phyloP scores from a whole-genome alignment of 2,797 vertebrate species.

The Garrulus glandarius region DNA sequence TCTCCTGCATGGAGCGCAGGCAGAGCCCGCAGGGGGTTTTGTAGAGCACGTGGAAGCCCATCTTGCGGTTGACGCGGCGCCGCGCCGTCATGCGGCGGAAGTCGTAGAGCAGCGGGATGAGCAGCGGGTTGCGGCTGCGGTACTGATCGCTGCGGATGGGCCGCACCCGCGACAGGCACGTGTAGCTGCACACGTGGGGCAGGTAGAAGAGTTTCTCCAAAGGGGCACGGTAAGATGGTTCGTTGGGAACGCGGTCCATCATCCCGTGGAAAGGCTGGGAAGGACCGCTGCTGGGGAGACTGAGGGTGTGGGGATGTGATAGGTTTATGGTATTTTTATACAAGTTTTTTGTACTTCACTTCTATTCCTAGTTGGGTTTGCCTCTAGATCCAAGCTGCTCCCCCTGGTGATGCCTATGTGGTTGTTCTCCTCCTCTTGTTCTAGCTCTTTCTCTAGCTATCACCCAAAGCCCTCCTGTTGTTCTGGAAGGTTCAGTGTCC shows the following conservation, averaged over 20 bases:
- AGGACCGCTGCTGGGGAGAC: background rate
- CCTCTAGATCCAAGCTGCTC: too few relatives aligned
- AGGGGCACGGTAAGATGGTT: constrained; percentile 88
- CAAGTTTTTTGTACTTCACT: too few relatives aligned
- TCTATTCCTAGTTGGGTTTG: too few relatives aligned
- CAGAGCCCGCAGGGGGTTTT: constrained; percentile 95
- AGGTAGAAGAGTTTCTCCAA: constrained; percentile 94
- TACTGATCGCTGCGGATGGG: constrained; percentile 77
- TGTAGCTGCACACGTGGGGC: constrained; percentile 83
- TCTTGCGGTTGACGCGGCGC: constrained; percentile 93
- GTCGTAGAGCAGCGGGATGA: constrained; percentile 91
- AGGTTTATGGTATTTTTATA: too few relatives aligned
- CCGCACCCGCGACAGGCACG: constrained; percentile 86
- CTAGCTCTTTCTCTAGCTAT: too few relatives aligned
- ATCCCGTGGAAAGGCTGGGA: constrained; percentile 58
- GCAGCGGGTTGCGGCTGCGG: constrained; percentile 89
- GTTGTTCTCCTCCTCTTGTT: too few relatives aligned
- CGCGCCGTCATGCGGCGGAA: constrained; percentile 95
- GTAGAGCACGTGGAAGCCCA: constrained; percentile 97
- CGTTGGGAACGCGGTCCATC: constrained; percentile 81
- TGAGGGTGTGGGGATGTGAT: background rate
- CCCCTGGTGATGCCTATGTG: too few relatives aligned
- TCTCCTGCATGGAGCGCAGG: constrained; percentile 92
- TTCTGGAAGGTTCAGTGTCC: too few relatives aligned
- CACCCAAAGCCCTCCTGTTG: too few relatives aligned